Evolutionary conservation across 1,140 invertebrate genomes (phyloP).

Genomic region (Leptoteleia sp.): DNA sequence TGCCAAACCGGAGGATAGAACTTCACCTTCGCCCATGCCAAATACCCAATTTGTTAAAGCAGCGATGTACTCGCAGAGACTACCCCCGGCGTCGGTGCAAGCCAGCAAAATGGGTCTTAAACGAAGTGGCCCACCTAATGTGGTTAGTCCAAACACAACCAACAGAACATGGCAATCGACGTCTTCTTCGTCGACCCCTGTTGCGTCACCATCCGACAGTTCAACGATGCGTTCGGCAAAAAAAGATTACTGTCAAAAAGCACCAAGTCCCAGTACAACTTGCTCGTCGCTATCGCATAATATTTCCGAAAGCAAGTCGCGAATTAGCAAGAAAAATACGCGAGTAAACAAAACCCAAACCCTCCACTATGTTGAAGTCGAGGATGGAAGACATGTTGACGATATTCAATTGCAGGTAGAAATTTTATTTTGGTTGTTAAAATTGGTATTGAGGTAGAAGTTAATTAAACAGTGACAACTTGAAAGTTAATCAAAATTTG

Average conservation of each 20-base stretch:
- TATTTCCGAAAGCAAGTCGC: constrained; percentile 7
- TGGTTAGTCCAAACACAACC: too few species aligned
- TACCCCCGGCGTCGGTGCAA: too few species aligned
- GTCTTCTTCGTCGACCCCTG: constrained; percentile 32
- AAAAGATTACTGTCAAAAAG: constrained; percentile 23
- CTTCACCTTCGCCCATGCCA: too few species aligned
- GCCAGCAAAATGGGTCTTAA: too few species aligned
- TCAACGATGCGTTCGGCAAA: not conserved
- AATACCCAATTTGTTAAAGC: too few species aligned
- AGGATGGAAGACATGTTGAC: constrained; percentile 3
- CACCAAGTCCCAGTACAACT: constrained; percentile 14
- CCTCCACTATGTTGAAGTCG: constrained; percentile 3
- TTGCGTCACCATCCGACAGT: constrained; percentile 30
- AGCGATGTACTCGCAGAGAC: too few species aligned
- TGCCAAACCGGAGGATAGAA: too few species aligned
- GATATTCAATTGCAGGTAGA: constrained; percentile 27
- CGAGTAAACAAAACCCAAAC: constrained; percentile 26
- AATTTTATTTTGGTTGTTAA: not conserved
- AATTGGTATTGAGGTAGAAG: too few species aligned
- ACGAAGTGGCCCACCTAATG: too few species aligned
- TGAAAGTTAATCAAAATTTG: too few species aligned
- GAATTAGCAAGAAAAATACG: constrained; percentile 26
- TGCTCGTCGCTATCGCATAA: constrained; percentile 12
- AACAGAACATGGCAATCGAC: too few species aligned
- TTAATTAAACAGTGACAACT: too few species aligned